Base-by-base conservation (phyloP, 2,888 invertebrate genomes). In the Diaperis boleti region DNA sequence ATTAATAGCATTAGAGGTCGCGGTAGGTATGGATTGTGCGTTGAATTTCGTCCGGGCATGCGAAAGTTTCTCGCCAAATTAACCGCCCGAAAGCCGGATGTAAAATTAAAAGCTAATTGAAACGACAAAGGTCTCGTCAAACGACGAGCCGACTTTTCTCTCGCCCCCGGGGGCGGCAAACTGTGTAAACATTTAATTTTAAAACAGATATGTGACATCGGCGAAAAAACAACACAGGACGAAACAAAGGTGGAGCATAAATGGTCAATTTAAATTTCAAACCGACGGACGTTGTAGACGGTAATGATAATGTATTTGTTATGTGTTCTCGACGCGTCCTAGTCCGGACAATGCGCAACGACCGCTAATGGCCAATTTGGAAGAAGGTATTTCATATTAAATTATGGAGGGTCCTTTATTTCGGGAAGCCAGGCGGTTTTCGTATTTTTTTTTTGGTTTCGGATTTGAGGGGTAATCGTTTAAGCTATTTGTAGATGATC, bases 201-300 rank as follows among this genome's bases (percentile, higher is more conserved):
- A 42, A 60, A 60, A 50, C 45, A 60, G 45, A 44, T 33, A 60
- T 52, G 33, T 45, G 42, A 22, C 57, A 20, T 37, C 31, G 35
- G 15, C 35, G 20, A 52, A 26, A 41, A 41, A 20, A 20, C 39
- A 2, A 11, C 29, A 54, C 8, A 20, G 47, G 11, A 42, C 37
- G 50, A 62, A 62, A 62, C 62, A 62, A 62, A 62, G 45, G 47
- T 47, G 14, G 18, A 17, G 17, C 54, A 22, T 37, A 62, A 62
- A 62, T 57, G 62, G 56, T 56, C 62, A 56, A 62, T 62, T 62
- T 57, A 50, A 57, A 62, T 62, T 50, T 62, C 62, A 57, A 57
- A 57, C 45, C 33, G 44, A 59, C 60, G 52, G 44, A 59, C 60
- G 52, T 54, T 45, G 54, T 6, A 44, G 20, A 49, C 55, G 33